These are phyloP conservation scores for Olivierus martensii DNA, from an alignment of 1,140 invertebrate species.

Conservation along the genomic window DNA sequence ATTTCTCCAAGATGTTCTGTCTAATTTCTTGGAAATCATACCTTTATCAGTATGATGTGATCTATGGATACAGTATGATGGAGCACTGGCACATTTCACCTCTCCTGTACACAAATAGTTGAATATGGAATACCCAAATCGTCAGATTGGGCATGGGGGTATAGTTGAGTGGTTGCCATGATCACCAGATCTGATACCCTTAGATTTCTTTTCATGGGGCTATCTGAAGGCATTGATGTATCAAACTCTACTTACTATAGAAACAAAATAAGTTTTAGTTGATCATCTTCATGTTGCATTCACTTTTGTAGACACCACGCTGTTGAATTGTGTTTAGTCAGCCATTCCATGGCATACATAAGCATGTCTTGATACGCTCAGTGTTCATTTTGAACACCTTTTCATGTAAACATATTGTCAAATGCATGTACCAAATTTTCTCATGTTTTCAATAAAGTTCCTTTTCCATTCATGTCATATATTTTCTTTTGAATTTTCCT, in stretches of 20 bases:
- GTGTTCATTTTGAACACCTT: neutral
- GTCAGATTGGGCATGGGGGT: no score
- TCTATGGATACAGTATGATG: no score
- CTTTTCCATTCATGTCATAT: neutral
- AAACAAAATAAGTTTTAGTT: neutral
- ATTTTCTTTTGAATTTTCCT: neutral
- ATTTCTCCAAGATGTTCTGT: neutral
- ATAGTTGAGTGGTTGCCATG: constrained; percentile 23
- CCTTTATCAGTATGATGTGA: neutral
- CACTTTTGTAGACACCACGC: neutral
- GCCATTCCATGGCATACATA: neutral
- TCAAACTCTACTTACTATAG: neutral
- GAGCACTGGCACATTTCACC: no score
- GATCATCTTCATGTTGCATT: neutral
- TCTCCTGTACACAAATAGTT: no score
- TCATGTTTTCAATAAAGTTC: neutral
- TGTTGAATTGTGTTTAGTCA: neutral
- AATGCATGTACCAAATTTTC: neutral
- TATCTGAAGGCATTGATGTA: constrained; percentile 4
- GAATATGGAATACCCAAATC: no score
- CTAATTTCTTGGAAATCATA: neutral
- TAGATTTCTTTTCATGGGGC: constrained; percentile 31
- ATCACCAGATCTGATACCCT: constrained; percentile 29
- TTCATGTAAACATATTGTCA: neutral
- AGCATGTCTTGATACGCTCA: neutral